Evolutionary conservation across 2,888 invertebrate genomes (phyloP), one percentile per base, ranked within the genome.

Genomic region (Orthosia cruda): DNA sequence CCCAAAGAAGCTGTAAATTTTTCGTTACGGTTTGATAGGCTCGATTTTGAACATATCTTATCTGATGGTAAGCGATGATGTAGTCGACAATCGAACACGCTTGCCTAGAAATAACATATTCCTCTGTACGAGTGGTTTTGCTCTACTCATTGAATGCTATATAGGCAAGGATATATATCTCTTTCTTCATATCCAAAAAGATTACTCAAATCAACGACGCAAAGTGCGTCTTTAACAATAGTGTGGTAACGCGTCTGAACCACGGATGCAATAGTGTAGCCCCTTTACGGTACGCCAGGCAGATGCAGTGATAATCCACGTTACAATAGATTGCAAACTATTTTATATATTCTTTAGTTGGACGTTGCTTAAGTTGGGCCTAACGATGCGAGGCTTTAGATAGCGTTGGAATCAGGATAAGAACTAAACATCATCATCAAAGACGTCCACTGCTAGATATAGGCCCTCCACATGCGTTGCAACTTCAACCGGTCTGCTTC

Each of bases 271-370:
- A 83, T 55, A 77, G 55, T 65, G 67, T 68, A 84, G 81, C 85
- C 75, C 50, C 71, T 84, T 81, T 61, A 81, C 85, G 85, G 61
- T 80, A 84, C 81, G 81, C 74, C 50, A 65, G 20, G 57, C 85
- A 84, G 85, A 81, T 84, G 67, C 54, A 0, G 65, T 74, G 81
- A 81, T 81, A 62, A 81, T 80, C 75, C 52, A 40, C 40, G 40
- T 40, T 40, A 71, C 74, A 74, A 84, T 84, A 74, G 80, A 81
- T 81, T 84, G 84, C 74, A 55, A 57, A 59, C 58, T 59, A 65
- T 63, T 74, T 59, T 58, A 61, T 68, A 52, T 70, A 69, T 47
- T 66, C 68, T 83, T 83, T 62, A 71, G n/a, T 54, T 58, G 26
- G 32, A 3, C 1, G 49, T 81, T 67, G 66, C 81, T 65, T 54